A percentile compares a stretch with the other conserved stretches of the same genome.
Conservation (phyloP, 2,888 invertebrate genomes). For the Cantharis rustica region DNA sequence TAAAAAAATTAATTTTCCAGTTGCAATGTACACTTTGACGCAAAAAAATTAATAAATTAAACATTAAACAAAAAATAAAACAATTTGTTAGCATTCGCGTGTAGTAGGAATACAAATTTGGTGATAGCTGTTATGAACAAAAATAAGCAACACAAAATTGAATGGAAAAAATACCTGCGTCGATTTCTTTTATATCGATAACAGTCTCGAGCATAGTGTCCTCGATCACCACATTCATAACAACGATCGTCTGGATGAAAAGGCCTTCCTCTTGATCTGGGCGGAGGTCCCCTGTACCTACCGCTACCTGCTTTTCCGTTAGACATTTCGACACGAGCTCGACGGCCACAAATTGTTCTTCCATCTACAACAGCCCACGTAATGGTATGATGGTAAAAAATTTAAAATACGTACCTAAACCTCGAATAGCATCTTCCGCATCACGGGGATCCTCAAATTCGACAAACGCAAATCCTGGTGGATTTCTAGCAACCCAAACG, state of each 20-base stretch:
- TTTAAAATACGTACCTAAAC: constrained; percentile 41
- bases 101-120: constrained; percentile 13
- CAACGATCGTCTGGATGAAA: constrained; percentile 91
- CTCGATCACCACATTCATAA: constrained; percentile 92
- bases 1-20: constrained; percentile 23
- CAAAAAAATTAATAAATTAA: constrained; percentile 15
- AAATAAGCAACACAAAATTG: constrained; percentile 9
- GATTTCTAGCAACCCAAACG: constrained; percentile 98
- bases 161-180: constrained; percentile 57
- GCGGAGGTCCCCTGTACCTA: constrained; percentile 61
- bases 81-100: constrained; percentile 9
- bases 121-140: constrained; percentile 3
- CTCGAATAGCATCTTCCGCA: constrained; percentile 86
- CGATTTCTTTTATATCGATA: constrained; percentile 67
- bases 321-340: constrained; percentile 91
- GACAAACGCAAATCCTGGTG: constrained; percentile 94
- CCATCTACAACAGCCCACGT: constrained; percentile 62
- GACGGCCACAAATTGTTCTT: constrained; percentile 83
- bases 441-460: constrained; percentile 93
- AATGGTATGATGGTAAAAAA: background rate
- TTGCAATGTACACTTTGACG: constrained; percentile 31
- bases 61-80: constrained; percentile 13
- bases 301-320: constrained; percentile 74
- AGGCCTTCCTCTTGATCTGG: constrained; percentile 69
- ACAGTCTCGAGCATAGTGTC: constrained; percentile 93